Evolutionary conservation across 2,797 vertebrate genomes (phyloP).

Genomic region (Nasua narica): DNA sequence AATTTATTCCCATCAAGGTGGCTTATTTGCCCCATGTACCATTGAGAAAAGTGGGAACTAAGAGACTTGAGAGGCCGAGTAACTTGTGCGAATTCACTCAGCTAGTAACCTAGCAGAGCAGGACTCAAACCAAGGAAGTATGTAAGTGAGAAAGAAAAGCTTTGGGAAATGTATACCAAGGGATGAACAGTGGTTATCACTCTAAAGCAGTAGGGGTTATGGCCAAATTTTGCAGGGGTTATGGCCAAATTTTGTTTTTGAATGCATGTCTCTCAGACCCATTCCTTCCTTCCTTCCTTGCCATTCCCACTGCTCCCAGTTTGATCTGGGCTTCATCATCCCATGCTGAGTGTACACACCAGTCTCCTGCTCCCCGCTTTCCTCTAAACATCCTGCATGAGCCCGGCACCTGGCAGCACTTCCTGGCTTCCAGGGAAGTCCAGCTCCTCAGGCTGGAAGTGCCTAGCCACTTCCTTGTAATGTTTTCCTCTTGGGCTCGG

Average conservation of each 20-base stretch:
- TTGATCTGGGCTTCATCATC: neutral
- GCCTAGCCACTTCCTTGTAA: neutral
- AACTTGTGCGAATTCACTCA: neutral
- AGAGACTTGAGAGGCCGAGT: neutral
- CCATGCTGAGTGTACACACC: neutral
- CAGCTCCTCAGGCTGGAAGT: neutral
- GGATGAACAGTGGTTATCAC: neutral
- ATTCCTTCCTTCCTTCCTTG: neutral
- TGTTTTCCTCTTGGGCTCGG: neutral
- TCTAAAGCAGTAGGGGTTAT: neutral
- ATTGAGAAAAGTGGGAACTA: neutral
- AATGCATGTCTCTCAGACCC: neutral
- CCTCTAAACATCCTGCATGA: neutral
- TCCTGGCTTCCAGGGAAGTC: neutral
- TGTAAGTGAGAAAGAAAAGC: accelerated
- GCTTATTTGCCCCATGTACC: too few relatives aligned
- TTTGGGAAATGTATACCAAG: neutral
- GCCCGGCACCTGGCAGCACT: neutral
- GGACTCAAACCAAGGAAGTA: neutral
- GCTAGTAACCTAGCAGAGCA: neutral
- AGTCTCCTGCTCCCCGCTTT: neutral
- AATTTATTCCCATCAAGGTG: neutral
- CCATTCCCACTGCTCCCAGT: neutral
- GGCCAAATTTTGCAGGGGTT: neutral
- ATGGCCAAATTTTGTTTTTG: neutral